Evolutionary conservation across 1,140 invertebrate genomes (phyloP).

Genomic region (Cydia strobilella): DNA sequence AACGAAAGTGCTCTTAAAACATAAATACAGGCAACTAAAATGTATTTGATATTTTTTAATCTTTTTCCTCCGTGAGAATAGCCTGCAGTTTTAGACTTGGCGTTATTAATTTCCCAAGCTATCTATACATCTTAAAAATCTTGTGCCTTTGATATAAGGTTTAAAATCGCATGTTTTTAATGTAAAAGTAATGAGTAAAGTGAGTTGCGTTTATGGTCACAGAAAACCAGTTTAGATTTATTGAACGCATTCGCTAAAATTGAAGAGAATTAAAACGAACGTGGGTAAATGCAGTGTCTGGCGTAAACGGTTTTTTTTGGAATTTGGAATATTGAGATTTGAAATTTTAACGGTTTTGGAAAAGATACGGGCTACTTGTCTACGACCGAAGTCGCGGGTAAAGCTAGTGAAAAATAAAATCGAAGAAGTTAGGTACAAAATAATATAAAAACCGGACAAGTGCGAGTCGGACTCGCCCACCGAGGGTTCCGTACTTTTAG

Average conservation of each 20-base stretch:
- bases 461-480: no score
- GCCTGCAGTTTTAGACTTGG: slow-evolving; percentile 23
- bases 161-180: not conserved
- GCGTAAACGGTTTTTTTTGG: not conserved
- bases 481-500: no score
- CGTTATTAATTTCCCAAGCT: slow-evolving; percentile 2
- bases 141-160: not conserved
- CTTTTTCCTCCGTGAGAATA: slow-evolving; percentile 16
- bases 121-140: not conserved
- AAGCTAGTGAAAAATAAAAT: no score
- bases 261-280: slow-evolving; percentile 22
- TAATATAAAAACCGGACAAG: no score
- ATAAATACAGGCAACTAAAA: not conserved
- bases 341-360: no score
- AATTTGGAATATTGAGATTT: not conserved
- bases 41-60: slow-evolving; percentile 19
- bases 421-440: no score
- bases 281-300: slow-evolving; percentile 20
- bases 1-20: not conserved
- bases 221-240: slow-evolving; percentile 30
- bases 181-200: not conserved
- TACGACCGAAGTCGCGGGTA: no score
- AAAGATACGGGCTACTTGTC: no score
- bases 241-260: slow-evolving; percentile 30
- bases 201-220: slow-evolving; percentile 21